Evolutionary conservation across 2,888 invertebrate species (phyloP).

Genomic region (Drosophila mimetica): DNA sequence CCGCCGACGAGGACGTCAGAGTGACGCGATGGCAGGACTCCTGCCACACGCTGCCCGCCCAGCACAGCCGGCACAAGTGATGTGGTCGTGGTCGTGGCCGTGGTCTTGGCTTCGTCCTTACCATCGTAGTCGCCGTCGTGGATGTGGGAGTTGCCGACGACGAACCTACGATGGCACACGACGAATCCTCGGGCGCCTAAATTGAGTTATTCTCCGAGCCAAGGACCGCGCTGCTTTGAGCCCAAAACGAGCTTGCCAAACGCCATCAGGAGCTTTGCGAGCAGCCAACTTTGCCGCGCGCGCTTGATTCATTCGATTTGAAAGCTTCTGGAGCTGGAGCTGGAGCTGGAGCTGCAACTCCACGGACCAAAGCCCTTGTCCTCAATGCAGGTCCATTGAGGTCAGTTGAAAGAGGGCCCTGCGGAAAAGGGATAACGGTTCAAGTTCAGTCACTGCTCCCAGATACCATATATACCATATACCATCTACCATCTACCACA

Average conservation of each 20-base stretch:
- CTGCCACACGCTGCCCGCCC: not conserved
- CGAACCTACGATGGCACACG: constrained; percentile 44
- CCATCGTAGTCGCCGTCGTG: constrained; percentile 33
- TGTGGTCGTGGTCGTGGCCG: constrained; percentile 10
- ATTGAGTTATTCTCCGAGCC: constrained; percentile 72
- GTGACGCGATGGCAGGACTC: constrained; percentile 20
- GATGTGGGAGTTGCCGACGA: constrained; percentile 60
- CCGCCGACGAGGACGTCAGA: constrained; percentile 11
- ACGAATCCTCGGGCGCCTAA: constrained; percentile 40
- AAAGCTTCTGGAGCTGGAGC: constrained; percentile 21
- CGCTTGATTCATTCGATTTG: not conserved
- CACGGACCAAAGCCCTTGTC: not conserved
- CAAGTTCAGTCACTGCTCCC: not conserved
- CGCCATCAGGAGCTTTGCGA: constrained; percentile 48
- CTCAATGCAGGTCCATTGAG: not conserved
- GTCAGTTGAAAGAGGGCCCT: no score
- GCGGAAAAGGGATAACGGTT: not conserved
- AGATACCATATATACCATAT: not conserved
- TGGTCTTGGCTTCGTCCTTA: constrained; percentile 20
- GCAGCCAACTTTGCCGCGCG: not conserved
- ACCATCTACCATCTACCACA: not conserved
- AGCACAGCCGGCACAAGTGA: constrained; percentile 20
- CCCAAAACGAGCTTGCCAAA: constrained; percentile 24
- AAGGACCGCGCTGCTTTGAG: constrained; percentile 44
- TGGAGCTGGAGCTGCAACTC: not conserved